Evolutionary conservation across 2,888 invertebrate genomes (phyloP).

Genomic region (Ochropacha duplaris): DNA sequence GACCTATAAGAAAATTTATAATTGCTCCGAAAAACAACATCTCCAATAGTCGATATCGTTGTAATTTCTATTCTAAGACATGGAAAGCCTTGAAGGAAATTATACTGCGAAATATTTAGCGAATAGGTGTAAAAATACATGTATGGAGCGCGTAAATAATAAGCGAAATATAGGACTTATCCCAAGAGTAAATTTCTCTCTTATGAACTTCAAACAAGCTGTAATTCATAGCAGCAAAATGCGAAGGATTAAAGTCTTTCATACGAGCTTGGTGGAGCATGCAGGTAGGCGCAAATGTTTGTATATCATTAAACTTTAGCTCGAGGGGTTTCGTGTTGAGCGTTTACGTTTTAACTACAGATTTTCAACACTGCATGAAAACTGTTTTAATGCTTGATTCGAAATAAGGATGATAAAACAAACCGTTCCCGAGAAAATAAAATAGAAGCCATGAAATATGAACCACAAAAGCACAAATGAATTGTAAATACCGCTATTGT

Average conservation of each 20-base stretch:
- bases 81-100: constrained; percentile 1
- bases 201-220: not conserved
- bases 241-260: not conserved
- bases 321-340: not conserved
- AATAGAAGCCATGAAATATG: not conserved
- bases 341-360: not conserved
- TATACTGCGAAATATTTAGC: not conserved
- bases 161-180: not conserved
- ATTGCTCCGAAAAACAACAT: not conserved
- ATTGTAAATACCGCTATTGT: constrained; percentile 15
- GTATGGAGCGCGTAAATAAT: not conserved
- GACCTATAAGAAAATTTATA: too few relatives aligned
- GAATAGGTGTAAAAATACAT: not conserved
- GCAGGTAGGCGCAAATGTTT: constrained; percentile 16
- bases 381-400: too few relatives aligned
- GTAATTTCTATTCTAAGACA: not conserved
- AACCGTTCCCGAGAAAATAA: not conserved
- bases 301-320: constrained; percentile 21
- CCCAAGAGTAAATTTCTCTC: not conserved
- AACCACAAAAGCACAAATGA: not conserved
- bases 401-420: not conserved
- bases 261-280: not conserved
- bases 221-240: constrained; percentile 1
- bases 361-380: not conserved
- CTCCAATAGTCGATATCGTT: not conserved